Base-by-base conservation (phyloP, 2,888 invertebrate genomes). In the Rhagium mordax region DNA sequence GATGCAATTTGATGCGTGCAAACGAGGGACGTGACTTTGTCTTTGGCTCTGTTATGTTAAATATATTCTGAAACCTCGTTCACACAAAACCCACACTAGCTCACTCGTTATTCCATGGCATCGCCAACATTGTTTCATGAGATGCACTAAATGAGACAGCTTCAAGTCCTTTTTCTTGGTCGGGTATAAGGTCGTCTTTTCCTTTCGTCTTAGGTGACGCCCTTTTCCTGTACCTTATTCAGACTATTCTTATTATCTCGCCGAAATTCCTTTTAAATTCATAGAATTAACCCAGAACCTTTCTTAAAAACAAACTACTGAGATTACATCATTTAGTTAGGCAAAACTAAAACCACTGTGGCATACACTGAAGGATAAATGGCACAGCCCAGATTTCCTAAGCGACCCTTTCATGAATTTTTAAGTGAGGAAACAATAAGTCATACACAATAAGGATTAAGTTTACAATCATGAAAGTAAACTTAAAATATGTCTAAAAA, bases 191-290 rank as follows among this genome's bases (percentile, higher is more conserved):
- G 72, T 74, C 64, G 74, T 70, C 66, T 51, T 70, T 73, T 71
- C 74, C 64, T 75, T 71, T 71, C 49, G 41, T 61, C 59, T 65
- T 53, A 70, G 69, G 76, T 65, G 72, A 77, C 79, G 79, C 79
- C 77, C 74, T 79, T 79, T 79, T 71, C 74, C 72, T 78, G 79
- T 77, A 71, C 69, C 73, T 72, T 75, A 59, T 72, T 72, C 72
- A 27, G 64, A 66, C 97, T 98, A 91, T 80, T 68, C 59, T 68
- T 55, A 55, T 48, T 70, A 53, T 69, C 18, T 62, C 24, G 77
- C 61, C 53, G 64, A 59, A 72, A 48, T 61, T 49, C 69, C 69
- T 29, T 57, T 49, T 48, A 64, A 55, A 70, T 57, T 64, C 16
- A 62, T 29, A n/a, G 48, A 62, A 70, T 70, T 64, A 57, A 70